These are phyloP conservation scores for Trachurus trachurus DNA, from an alignment of 2,797 vertebrate genomes.

Conservation along the genomic window DNA sequence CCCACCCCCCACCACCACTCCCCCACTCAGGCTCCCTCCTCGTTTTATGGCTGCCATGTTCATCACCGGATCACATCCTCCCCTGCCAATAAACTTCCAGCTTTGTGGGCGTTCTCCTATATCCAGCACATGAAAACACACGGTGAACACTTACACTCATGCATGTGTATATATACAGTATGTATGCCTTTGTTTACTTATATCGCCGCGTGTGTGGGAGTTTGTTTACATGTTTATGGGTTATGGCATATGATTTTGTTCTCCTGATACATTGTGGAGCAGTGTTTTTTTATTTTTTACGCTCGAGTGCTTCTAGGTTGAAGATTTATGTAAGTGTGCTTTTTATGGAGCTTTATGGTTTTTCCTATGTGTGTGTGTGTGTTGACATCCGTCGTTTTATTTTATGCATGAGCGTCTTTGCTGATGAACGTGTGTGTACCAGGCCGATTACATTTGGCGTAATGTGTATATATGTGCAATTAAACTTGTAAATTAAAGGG, in stretches of 20 bases:
- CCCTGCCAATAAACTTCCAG: conserved; percentile 54
- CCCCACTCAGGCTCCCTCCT: conserved; percentile 21
- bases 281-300: conserved; percentile 23
- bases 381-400: conserved; percentile 53
- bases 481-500: conserved; percentile 60
- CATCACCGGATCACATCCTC: conserved; percentile 33
- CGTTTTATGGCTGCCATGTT: conserved; percentile 41
- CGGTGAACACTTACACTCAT: not conserved
- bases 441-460: conserved; percentile 56
- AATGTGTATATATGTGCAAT: conserved; percentile 67
- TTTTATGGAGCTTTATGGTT: conserved; percentile 60
- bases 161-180: not conserved
- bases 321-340: conserved; percentile 62
- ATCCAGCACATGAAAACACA: conserved; percentile 32
- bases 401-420: conserved; percentile 63
- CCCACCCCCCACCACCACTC: not conserved
- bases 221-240: conserved; percentile 74
- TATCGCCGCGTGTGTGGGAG: conserved; percentile 57
- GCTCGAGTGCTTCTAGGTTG: conserved; percentile 55
- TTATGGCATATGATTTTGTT: conserved; percentile 52
- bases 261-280: conserved; percentile 25
- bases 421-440: conserved; percentile 62
- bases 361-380: conserved; percentile 41
- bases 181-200: conserved; percentile 47
- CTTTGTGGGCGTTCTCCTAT: conserved; percentile 36